A percentile compares a stretch with the other conserved stretches of the same genome.
Evolutionary conservation across 2,888 invertebrate genomes (phyloP).

Genomic region (Pollenia amentaria): DNA sequence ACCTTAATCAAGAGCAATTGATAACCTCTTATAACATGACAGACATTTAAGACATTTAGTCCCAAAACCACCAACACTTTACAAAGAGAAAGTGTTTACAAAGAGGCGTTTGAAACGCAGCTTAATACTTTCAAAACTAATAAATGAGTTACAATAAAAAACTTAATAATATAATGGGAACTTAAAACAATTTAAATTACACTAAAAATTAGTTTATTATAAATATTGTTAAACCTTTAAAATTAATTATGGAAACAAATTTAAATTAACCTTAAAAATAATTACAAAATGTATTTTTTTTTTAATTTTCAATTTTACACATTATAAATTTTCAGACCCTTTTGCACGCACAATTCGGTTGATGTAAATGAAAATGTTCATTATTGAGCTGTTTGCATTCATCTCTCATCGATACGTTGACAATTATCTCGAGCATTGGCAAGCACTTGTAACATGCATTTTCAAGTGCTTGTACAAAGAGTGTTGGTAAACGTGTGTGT

Average conservation of each 20-base stretch:
- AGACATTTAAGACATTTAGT: slow-evolving; percentile 4
- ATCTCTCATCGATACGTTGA: slow-evolving; percentile 54
- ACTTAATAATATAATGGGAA: neutral
- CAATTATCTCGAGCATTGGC: slow-evolving; percentile 70
- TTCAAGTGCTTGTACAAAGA: slow-evolving; percentile 55
- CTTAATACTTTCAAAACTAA: slow-evolving; percentile 18
- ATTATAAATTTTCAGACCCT: slow-evolving; percentile 54
- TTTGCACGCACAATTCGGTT: slow-evolving; percentile 70
- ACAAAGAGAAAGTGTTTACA: slow-evolving; percentile 65
- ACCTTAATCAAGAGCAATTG: slow-evolving; percentile 38
- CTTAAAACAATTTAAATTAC: no score
- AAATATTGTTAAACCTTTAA: neutral
- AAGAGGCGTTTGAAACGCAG: slow-evolving; percentile 9
- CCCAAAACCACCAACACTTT: neutral
- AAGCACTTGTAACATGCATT: slow-evolving; percentile 69
- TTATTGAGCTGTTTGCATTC: slow-evolving; percentile 32
- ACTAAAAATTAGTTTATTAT: no score
- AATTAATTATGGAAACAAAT: neutral
- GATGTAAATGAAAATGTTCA: slow-evolving; percentile 43
- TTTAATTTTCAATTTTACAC: slow-evolving; percentile 1
- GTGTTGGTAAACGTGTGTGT: slow-evolving; percentile 1
- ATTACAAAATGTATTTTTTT: neutral
- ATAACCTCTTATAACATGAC: slow-evolving; percentile 14
- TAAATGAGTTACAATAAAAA: slow-evolving; percentile 47
- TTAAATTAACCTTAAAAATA: neutral